Conservation (phyloP, 1,140 invertebrate species). For the Pectinophora gossypiella region DNA sequence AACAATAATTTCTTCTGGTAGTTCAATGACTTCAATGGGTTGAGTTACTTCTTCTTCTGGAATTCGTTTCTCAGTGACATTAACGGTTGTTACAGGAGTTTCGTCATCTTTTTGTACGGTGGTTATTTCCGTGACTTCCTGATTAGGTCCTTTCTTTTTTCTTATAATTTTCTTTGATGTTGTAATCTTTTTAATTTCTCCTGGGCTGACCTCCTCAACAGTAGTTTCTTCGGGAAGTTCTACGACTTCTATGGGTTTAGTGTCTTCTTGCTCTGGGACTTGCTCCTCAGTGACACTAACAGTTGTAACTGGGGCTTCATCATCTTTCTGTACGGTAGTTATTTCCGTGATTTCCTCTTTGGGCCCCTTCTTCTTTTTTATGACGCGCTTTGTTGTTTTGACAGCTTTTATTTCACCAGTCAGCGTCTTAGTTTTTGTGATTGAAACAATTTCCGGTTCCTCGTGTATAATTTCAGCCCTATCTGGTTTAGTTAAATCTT, state of each 20-base stretch:
- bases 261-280: background rate
- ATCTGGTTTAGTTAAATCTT: background rate
- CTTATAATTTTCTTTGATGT: conserved; percentile 64
- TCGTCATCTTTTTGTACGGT: conserved; percentile 51
- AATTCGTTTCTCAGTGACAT: background rate
- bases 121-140: conserved; percentile 57
- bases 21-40: conserved; percentile 1
- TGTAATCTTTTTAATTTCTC: conserved; percentile 48
- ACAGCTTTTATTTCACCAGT: background rate
- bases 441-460: conserved; percentile 13
- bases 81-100: conserved; percentile 12
- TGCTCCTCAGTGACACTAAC: conserved; percentile 10
- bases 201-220: conserved; percentile 41
- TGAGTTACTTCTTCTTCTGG: background rate
- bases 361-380: conserved; percentile 37
- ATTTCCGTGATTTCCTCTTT: conserved; percentile 42
- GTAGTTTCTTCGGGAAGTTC: conserved; percentile 35
- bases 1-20: conserved; percentile 8
- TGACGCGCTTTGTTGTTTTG: conserved; percentile 38
- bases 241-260: conserved; percentile 7
- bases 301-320: conserved; percentile 40
- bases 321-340: conserved; percentile 36
- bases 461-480: conserved; percentile 15
- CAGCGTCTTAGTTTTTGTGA: conserved; percentile 2
- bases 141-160: conserved; percentile 41